Percentiles rank a stretch among this genome's conserved stretches.
These are phyloP conservation scores for Cherax destructor DNA, from an alignment of 1,140 invertebrate genomes.

Conservation along the genomic window DNA sequence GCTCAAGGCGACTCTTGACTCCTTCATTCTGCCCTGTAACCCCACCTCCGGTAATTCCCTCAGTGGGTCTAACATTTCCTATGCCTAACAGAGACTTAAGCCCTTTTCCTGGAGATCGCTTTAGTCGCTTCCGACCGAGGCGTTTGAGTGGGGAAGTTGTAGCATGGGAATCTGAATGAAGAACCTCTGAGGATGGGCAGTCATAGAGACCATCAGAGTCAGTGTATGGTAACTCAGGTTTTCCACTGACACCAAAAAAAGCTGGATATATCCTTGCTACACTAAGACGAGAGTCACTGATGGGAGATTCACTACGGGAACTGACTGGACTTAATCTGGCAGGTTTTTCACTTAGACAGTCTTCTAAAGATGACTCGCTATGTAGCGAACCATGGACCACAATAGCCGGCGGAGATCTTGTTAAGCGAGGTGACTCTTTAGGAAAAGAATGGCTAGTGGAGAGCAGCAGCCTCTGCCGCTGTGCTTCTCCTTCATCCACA, in stretches of 20 bases:
- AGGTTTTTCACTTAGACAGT: slow-evolving; percentile 66
- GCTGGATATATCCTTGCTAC: slow-evolving; percentile 80
- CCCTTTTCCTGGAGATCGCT: slow-evolving; percentile 48
- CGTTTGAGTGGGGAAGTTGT: slow-evolving; percentile 52
- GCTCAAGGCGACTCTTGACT: slow-evolving; percentile 28
- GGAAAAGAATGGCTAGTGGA: slow-evolving; percentile 71
- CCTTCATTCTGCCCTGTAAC: slow-evolving; percentile 23
- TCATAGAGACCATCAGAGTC: slow-evolving; percentile 87
- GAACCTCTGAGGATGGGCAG: slow-evolving; percentile 84
- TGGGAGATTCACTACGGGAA: slow-evolving; percentile 85
- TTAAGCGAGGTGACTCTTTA: slow-evolving; percentile 72
- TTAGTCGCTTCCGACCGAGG: slow-evolving; percentile 55
- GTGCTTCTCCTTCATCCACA: slow-evolving; percentile 48
- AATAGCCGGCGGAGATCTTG: slow-evolving; percentile 80
- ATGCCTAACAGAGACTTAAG: slow-evolving; percentile 48
- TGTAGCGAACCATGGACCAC: slow-evolving; percentile 77
- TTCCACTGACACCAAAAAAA: slow-evolving; percentile 81
- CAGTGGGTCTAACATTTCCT: slow-evolving; percentile 20
- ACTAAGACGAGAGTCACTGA: slow-evolving; percentile 79
- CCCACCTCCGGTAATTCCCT: slow-evolving; percentile 31
- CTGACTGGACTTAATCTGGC: slow-evolving; percentile 80
- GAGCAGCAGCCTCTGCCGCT: slow-evolving; percentile 57
- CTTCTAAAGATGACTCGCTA: slow-evolving; percentile 67
- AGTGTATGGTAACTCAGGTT: slow-evolving; percentile 81
- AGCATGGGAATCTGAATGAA: slow-evolving; percentile 70